phyloP scores from a whole-genome alignment of 2,797 vertebrate genomes.

The Esox masquinongy region DNA sequence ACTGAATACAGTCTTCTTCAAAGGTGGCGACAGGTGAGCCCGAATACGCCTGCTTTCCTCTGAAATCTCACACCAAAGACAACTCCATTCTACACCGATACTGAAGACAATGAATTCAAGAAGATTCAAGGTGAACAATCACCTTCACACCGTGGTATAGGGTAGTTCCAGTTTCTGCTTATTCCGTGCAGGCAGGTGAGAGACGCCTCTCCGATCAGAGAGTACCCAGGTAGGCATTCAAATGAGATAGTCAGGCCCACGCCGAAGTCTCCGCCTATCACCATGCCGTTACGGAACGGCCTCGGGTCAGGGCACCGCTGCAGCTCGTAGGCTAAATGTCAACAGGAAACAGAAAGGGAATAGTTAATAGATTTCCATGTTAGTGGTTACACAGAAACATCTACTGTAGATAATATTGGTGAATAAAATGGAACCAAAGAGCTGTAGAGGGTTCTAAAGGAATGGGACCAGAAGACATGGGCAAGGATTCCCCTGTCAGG shows the following conservation, averaged over 20 bases:
- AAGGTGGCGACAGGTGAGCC: slow-evolving; percentile 22
- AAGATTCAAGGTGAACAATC: slow-evolving; percentile 30
- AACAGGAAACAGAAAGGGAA: not conserved
- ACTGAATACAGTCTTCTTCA: too few relatives aligned
- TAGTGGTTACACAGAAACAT: not conserved
- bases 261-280: slow-evolving; percentile 90
- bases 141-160: slow-evolving; percentile 96
- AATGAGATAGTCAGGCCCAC: slow-evolving; percentile 96
- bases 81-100: not conserved
- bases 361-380: not conserved
- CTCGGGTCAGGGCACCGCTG: slow-evolving; percentile 96
- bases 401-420: not conserved
- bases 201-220: slow-evolving; percentile 89
- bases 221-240: slow-evolving; percentile 92
- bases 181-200: slow-evolving; percentile 95
- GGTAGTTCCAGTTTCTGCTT: slow-evolving; percentile 97
- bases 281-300: slow-evolving; percentile 92
- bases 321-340: slow-evolving; percentile 87
- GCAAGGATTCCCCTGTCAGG: too few relatives aligned
- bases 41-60: slow-evolving; percentile 5
- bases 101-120: slow-evolving; percentile 4
- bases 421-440: too few relatives aligned
- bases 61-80: not conserved
- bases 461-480: too few relatives aligned
- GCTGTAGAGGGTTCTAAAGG: too few relatives aligned